phyloP scores from a whole-genome alignment of 1,140 invertebrate genomes.

The Cardiocondyla obscurior region DNA sequence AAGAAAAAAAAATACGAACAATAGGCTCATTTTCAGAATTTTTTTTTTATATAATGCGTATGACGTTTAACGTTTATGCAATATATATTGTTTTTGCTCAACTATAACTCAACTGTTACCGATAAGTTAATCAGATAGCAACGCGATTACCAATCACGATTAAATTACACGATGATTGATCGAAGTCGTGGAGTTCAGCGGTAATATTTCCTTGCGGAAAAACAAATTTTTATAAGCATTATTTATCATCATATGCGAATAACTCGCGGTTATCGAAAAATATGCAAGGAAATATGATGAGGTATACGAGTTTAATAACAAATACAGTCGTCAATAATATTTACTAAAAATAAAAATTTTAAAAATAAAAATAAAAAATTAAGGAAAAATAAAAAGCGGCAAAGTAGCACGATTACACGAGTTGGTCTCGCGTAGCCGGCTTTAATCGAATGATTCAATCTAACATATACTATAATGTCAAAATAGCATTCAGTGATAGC shows the following conservation, averaged over 20 bases:
- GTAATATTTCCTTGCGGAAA: neutral
- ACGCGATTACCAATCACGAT: constrained; percentile 2
- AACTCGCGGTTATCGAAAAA: neutral
- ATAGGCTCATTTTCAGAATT: too few relatives aligned
- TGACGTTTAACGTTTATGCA: neutral
- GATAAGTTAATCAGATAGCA: constrained; percentile 26
- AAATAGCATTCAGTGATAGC: neutral
- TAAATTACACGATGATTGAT: constrained; percentile 43
- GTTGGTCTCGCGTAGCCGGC: neutral
- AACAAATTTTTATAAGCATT: constrained; percentile 22
- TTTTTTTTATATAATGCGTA: neutral
- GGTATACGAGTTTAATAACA: neutral
- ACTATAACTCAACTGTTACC: neutral
- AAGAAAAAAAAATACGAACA: too few relatives aligned
- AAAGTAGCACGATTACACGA: neutral
- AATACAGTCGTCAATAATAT: neutral
- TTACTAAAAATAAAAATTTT: neutral
- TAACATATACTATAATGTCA: neutral
- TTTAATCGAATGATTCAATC: neutral
- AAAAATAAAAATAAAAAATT: too few relatives aligned
- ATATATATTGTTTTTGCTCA: neutral
- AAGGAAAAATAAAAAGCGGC: neutral
- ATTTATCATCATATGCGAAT: constrained; percentile 20
- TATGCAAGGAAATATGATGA: neutral
- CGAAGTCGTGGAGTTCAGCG: neutral